Evolutionary conservation across 2,888 invertebrate species (phyloP).

Genomic region (Microplitis manilae): DNA sequence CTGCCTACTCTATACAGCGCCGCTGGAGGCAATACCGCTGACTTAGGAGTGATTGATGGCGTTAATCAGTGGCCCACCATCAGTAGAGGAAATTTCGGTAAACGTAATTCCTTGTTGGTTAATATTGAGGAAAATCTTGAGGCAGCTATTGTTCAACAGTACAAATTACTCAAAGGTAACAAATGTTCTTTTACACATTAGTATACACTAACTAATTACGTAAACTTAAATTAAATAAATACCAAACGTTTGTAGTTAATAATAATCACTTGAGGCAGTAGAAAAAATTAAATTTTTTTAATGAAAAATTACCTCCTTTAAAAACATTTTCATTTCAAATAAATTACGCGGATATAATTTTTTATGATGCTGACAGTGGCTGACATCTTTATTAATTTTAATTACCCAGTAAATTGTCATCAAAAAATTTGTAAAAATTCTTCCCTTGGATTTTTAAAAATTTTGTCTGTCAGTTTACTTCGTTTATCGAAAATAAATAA

Average conservation of each 20-base stretch:
- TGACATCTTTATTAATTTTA: too few relatives aligned
- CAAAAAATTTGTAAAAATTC: too few relatives aligned
- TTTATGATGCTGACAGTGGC: too few relatives aligned
- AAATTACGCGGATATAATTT: too few relatives aligned
- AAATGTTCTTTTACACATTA: not conserved
- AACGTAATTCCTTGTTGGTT: constrained; percentile 78
- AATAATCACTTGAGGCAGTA: too few relatives aligned
- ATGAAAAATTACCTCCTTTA: too few relatives aligned
- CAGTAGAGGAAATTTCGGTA: constrained; percentile 60
- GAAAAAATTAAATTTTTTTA: too few relatives aligned
- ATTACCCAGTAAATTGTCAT: too few relatives aligned
- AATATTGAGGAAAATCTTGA: constrained; percentile 76
- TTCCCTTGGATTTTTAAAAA: too few relatives aligned
- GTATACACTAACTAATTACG: not conserved
- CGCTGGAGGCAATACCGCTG: constrained; percentile 62
- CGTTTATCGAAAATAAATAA: too few relatives aligned
- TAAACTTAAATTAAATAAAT: constrained; percentile 3
- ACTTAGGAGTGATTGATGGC: constrained; percentile 74
- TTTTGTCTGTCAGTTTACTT: too few relatives aligned
- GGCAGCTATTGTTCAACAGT: constrained; percentile 54
- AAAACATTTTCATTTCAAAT: too few relatives aligned
- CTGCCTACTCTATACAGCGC: constrained; percentile 79
- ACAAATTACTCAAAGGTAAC: constrained; percentile 62
- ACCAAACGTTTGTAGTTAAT: not conserved
- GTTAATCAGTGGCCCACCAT: constrained; percentile 69